phyloP scores from a whole-genome alignment of 2,113 vertebrate genomes.

The Corythornis madagascariensis region DNA sequence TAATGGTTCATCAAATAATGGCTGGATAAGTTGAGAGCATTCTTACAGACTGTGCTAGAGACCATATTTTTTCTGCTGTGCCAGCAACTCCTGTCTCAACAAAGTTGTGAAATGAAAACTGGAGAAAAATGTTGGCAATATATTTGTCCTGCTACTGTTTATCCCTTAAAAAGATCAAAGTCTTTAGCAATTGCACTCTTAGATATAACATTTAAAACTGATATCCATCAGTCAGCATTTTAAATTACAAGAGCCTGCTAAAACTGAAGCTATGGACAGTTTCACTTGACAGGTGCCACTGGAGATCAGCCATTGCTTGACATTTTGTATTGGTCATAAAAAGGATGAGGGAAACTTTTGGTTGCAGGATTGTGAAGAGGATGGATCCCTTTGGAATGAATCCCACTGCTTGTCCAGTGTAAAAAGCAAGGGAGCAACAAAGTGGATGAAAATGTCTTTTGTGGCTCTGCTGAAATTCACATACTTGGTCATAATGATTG shows the following conservation, averaged over 20 bases:
- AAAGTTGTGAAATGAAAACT: background rate
- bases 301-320: background rate
- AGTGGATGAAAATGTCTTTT: background rate
- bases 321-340: background rate
- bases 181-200: background rate
- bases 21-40: background rate
- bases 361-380: background rate
- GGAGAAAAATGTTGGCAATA: background rate
- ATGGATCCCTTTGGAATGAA: background rate
- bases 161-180: background rate
- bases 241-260: background rate
- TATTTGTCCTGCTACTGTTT: background rate
- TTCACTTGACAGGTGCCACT: background rate
- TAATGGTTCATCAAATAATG: background rate
- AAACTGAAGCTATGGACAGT: background rate
- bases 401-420: background rate
- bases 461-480: background rate
- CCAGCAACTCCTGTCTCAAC: background rate
- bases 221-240: background rate
- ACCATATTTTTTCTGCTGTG: background rate
- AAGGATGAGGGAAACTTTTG: background rate
- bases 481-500: background rate
- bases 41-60: background rate
- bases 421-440: background rate
- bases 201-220: background rate